Conservation (phyloP, 2,113 vertebrate species). For the Lepisosteus osseus region DNA sequence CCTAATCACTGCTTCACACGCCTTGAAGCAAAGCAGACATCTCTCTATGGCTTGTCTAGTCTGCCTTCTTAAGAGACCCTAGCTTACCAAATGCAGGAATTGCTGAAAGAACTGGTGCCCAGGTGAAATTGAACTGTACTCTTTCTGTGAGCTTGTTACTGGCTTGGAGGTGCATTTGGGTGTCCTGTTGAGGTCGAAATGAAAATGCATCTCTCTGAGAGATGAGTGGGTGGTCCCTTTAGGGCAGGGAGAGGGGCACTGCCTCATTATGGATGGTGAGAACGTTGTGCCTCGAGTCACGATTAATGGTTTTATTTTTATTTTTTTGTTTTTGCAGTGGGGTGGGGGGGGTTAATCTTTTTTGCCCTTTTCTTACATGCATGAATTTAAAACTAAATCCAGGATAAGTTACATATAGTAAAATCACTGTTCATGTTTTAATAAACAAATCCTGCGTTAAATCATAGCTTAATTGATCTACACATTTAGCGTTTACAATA, state of each 20-base stretch:
- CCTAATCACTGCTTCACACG: no score
- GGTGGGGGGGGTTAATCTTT: background rate
- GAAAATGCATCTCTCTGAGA: background rate
- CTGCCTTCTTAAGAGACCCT: no score
- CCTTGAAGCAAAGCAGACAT: no score
- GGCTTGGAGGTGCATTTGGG: background rate
- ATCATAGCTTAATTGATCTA: no score
- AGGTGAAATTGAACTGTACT: background rate
- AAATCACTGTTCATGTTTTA: no score
- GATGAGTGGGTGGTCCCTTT: conserved; percentile 3
- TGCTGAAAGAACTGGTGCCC: background rate
- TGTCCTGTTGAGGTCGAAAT: conserved; percentile 1
- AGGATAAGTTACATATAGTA: no score
- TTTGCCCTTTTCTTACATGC: no score
- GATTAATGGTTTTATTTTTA: conserved; percentile 8
- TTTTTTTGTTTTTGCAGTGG: background rate
- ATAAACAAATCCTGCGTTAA: no score
- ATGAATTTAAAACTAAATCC: no score
- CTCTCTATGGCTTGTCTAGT: no score
- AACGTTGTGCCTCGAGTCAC: conserved; percentile 17
- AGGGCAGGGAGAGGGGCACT: conserved; percentile 8
- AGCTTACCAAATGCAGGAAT: no score
- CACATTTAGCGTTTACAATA: no score
- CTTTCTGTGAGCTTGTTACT: background rate
- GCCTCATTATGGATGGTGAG: background rate